Percentiles rank a stretch among this genome's conserved stretches.
These are phyloP conservation scores for Ganaspis brasiliensis DNA, from an alignment of 2,888 invertebrate species.

Conservation along the genomic window DNA sequence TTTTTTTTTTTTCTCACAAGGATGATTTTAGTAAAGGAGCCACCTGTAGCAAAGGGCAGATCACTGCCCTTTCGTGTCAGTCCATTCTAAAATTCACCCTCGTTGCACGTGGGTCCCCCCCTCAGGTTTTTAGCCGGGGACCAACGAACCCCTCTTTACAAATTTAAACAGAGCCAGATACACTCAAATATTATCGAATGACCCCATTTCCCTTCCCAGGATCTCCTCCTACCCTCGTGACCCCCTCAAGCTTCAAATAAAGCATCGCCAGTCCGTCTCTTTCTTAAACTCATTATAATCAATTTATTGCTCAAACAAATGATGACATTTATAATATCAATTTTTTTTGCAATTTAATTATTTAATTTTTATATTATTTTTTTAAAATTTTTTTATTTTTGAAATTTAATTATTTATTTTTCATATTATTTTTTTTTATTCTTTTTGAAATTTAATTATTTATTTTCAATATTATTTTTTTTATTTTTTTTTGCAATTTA, in stretches of 20 bases:
- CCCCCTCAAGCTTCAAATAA: slow-evolving; percentile 5
- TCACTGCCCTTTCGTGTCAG: slow-evolving; percentile 9
- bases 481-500: too few species aligned
- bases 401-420: too few species aligned
- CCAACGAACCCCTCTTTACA: slow-evolving; percentile 54
- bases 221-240: slow-evolving; percentile 61
- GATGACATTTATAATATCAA: not conserved
- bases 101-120: slow-evolving; percentile 19
- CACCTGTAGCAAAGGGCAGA: slow-evolving; percentile 64
- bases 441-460: too few species aligned
- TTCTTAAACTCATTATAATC: not conserved
- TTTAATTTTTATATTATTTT: not conserved
- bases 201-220: slow-evolving; percentile 78
- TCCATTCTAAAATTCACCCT: slow-evolving; percentile 14
- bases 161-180: slow-evolving; percentile 51
- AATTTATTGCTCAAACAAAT: too few species aligned
- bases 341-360: not conserved
- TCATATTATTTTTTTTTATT: too few species aligned
- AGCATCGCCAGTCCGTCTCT: not conserved
- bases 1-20: slow-evolving; percentile 54
- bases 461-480: too few species aligned
- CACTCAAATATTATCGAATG: slow-evolving; percentile 64
- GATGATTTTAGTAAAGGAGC: slow-evolving; percentile 53
- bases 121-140: slow-evolving; percentile 46
- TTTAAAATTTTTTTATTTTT: not conserved